Base-by-base conservation (phyloP, 2,113 vertebrate genomes). In the Myrmophylax atrothorax region DNA sequence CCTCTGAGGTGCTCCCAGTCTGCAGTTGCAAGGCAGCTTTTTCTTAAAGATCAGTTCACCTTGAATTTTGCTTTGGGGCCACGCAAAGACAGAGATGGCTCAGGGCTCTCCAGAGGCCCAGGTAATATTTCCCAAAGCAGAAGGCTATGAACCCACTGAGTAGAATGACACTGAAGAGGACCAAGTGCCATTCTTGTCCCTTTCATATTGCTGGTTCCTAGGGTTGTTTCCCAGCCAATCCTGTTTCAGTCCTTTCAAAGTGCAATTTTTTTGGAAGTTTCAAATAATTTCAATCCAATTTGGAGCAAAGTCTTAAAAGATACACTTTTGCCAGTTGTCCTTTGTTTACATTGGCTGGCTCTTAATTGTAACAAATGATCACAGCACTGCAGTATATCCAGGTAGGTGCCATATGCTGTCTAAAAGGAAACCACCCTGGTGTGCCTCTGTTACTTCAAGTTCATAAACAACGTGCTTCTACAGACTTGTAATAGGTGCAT, bases 361-460 rank as follows among this genome's bases (percentile, higher is more conserved):
- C 29, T 62, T 86, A 92, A 85, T 88, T 79, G 52, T 35, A 83
- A 10, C 35, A 89, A 93, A 80, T 58, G 72, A 67, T 73, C 35
- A 18, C 26, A 47, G 18, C 42, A 31, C 55, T 93, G 59, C 62
- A 77, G 50, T 56, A 23, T 56, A 90, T 52, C 76, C 66, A 90
- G 46, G 72, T 84, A 90, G 55, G 23, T 81, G 63, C 76, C 68
- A 47, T 78, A 64, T 64, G 56, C 73, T 64, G 7, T 74, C 52
- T 75, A 25, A 87, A 84, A 84, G 33, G 68, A 90, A 94, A 68
- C 44, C 49, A 89, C n/a, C 17, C 56, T 40, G 25, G 14, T 47
- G 76, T 37, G 35, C n/a, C 31, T 90, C 64, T 70, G 15, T 87
- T 90, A 81, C 82, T 84, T 93, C 35, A 89, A 89, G 84, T 93